Conservation (phyloP, 1,140 invertebrate species). For the Diuraphis noxia region DNA sequence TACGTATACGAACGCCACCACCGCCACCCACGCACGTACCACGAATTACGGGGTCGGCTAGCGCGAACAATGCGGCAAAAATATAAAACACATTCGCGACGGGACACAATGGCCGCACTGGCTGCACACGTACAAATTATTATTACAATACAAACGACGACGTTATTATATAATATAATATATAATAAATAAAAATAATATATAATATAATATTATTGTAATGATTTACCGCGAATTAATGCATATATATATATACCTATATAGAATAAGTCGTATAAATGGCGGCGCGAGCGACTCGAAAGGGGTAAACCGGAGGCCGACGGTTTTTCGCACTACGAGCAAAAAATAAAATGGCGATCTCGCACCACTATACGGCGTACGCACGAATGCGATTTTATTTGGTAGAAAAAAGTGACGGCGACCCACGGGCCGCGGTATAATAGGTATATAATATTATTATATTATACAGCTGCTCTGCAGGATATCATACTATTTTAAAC, state of each 20-base stretch:
- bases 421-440: background rate
- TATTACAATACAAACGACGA: background rate
- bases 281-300: background rate
- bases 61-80: background rate
- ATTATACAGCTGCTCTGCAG: background rate
- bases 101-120: background rate
- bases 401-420: background rate
- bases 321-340: background rate
- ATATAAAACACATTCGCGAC: background rate
- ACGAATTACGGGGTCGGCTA: background rate
- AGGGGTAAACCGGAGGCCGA: background rate
- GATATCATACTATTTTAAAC: background rate
- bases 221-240: background rate
- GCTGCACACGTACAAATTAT: background rate
- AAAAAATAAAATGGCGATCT: conserved; percentile 4
- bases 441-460: too few species aligned
- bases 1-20: background rate
- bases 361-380: background rate
- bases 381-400: background rate
- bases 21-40: background rate
- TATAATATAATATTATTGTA: background rate
- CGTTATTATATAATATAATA: background rate
- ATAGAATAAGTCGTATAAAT: background rate
- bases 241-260: background rate
- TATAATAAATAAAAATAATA: background rate